Percentiles rank a stretch among this genome's conserved stretches.
phyloP scores from a whole-genome alignment of 2,113 vertebrate genomes.

The Notarius lentiginosus region DNA sequence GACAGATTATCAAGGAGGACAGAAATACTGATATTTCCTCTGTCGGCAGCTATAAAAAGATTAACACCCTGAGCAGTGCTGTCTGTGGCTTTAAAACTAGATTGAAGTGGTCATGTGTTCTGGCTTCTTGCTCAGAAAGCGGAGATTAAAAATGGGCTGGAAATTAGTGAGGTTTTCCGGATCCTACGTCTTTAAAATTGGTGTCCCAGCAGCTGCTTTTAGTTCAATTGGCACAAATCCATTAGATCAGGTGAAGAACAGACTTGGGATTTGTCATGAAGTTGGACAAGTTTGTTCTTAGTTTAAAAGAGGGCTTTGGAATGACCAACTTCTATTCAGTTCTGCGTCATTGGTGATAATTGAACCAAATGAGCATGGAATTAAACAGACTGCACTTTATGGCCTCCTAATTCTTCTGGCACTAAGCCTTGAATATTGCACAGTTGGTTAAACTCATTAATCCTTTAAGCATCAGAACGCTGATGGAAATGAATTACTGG shows the following conservation, averaged over 20 bases:
- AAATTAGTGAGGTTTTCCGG: background rate
- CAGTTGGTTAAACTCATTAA: constrained; percentile 42
- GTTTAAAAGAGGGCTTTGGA: background rate
- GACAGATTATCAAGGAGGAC: background rate
- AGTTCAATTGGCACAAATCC: background rate
- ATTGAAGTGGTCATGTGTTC: background rate
- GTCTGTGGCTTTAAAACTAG: background rate
- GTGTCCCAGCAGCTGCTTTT: background rate
- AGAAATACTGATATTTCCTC: background rate
- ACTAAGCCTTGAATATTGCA: constrained; percentile 29
- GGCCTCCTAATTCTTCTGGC: constrained; percentile 8
- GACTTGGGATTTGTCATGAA: background rate
- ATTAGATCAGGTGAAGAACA: background rate
- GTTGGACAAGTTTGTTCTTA: background rate
- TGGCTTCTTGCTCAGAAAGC: background rate
- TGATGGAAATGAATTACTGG: constrained; percentile 32
- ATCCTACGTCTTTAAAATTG: constrained; percentile 8
- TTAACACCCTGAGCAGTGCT: background rate
- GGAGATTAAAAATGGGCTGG: background rate
- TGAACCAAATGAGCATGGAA: constrained; percentile 62
- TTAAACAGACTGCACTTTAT: constrained; percentile 53
- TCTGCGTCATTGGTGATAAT: constrained; percentile 58
- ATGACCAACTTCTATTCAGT: constrained; percentile 19
- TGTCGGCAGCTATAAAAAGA: constrained; percentile 5
- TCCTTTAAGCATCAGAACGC: background rate